These are phyloP conservation scores for Lates calcarifer DNA, from an alignment of 2,113 vertebrate genomes.

Conservation along the genomic window DNA sequence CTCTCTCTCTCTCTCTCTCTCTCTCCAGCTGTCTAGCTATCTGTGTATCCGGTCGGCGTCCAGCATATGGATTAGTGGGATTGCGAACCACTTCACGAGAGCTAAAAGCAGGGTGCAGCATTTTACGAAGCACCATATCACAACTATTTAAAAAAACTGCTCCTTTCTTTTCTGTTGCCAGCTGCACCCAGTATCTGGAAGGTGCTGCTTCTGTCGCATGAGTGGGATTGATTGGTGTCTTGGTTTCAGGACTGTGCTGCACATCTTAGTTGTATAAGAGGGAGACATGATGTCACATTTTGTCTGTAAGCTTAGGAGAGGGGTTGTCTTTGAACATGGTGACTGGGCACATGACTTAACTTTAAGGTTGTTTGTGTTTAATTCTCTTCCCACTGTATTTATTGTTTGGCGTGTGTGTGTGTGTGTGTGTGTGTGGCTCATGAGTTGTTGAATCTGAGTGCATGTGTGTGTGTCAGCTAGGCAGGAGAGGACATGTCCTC, in stretches of 20 bases:
- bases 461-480: conserved; percentile 29
- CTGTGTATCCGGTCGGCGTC: conserved; percentile 50
- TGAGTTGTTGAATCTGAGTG: conserved; percentile 50
- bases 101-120: conserved; percentile 49
- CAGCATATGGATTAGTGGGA: conserved; percentile 62
- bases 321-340: conserved; percentile 28
- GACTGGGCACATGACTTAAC: conserved; percentile 46
- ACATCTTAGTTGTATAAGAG: conserved; percentile 22
- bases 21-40: conserved; percentile 34
- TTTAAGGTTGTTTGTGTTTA: conserved; percentile 20
- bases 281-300: conserved; percentile 32
- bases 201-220: conserved; percentile 42
- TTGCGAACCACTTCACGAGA: conserved; percentile 54
- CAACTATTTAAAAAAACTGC: conserved; percentile 44
- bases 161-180: conserved; percentile 51
- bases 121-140: conserved; percentile 43
- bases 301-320: conserved; percentile 26
- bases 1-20: conserved; percentile 7
- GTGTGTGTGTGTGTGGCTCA: conserved; percentile 47
- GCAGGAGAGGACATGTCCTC: conserved; percentile 57
- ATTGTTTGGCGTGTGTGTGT: conserved; percentile 64
- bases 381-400: conserved; percentile 64
- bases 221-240: conserved; percentile 50
- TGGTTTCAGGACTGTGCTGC: conserved; percentile 21
- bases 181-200: conserved; percentile 29